Percentiles rank a stretch among this genome's conserved stretches.
Evolutionary conservation across 2,797 vertebrate species (phyloP).

Genomic region (Hemitrygon akajei): DNA sequence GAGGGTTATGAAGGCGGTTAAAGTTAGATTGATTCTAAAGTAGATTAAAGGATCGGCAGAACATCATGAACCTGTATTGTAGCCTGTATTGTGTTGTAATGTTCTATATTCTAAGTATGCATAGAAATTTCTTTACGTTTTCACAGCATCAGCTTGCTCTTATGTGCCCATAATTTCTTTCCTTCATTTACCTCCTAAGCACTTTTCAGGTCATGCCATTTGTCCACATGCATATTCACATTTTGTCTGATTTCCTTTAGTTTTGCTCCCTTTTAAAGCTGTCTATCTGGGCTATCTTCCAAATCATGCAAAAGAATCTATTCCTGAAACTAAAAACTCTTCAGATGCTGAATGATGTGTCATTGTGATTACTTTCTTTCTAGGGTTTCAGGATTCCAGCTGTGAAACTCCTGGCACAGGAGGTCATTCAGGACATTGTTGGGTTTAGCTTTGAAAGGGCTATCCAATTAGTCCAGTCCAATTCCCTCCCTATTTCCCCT

Average conservation of each 20-base stretch:
- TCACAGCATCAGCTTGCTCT: background rate
- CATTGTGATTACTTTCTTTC: background rate
- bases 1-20: no score
- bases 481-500: background rate
- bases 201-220: background rate
- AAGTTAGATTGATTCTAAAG: no score
- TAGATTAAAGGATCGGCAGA: no score
- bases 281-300: background rate
- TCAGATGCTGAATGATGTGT: background rate
- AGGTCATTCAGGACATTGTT: no score
- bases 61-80: no score
- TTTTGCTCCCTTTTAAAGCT: background rate
- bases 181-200: background rate
- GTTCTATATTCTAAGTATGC: no score
- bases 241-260: background rate
- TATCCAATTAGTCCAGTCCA: background rate
- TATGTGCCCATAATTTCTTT: background rate
- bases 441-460: background rate
- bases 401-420: no score
- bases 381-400: background rate
- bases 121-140: background rate
- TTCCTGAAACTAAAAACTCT: background rate
- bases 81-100: no score
- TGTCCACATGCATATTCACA: background rate
- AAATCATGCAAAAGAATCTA: background rate